Conservation (phyloP, 1,140 invertebrate species). For the Palaemon carinicauda region DNA sequence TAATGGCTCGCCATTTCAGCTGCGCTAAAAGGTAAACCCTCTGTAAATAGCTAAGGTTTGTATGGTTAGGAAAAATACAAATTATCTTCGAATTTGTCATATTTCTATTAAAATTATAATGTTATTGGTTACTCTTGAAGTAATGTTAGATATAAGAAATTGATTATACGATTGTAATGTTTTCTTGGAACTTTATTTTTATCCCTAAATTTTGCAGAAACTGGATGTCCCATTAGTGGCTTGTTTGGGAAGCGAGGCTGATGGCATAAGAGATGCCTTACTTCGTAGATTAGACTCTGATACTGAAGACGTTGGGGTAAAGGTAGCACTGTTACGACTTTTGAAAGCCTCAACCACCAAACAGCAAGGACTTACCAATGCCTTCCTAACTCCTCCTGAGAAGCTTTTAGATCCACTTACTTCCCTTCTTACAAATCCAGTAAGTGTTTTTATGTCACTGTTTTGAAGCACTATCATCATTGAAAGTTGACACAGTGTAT, state of each 20-base stretch:
- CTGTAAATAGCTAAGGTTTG: no score
- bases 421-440: slow-evolving; percentile 11
- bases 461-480: no score
- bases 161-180: no score
- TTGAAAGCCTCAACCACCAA: slow-evolving; percentile 32
- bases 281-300: slow-evolving; percentile 48
- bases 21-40: no score
- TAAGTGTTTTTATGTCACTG: background rate
- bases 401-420: slow-evolving; percentile 34
- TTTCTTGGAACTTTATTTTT: no score
- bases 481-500: no score
- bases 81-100: no score
- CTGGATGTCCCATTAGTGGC: slow-evolving; percentile 57
- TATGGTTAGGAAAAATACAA: no score
- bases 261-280: slow-evolving; percentile 52
- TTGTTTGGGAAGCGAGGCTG: slow-evolving; percentile 55
- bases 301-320: slow-evolving; percentile 62
- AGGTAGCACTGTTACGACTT: slow-evolving; percentile 66
- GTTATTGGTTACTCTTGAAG: no score
- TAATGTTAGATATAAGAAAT: no score
- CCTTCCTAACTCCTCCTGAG: slow-evolving; percentile 45
- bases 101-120: no score
- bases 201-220: slow-evolving; percentile 33
- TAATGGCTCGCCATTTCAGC: no score
- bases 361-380: slow-evolving; percentile 48